These are phyloP conservation scores for Tetanocera ferruginea DNA, from an alignment of 2,888 invertebrate genomes.

Conservation along the genomic window DNA sequence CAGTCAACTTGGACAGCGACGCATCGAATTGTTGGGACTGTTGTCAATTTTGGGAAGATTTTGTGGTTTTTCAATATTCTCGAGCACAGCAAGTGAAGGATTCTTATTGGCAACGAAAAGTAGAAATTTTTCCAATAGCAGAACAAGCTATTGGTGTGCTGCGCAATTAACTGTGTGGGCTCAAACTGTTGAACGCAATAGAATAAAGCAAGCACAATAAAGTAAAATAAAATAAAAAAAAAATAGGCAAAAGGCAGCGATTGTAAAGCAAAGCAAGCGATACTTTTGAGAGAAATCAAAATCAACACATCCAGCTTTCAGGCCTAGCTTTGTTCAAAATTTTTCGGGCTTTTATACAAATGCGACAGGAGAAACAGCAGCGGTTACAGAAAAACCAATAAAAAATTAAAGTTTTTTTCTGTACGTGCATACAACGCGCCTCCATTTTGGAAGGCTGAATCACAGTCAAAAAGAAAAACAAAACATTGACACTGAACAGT, in stretches of 20 bases:
- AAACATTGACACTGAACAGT: background rate
- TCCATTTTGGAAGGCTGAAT: conserved; percentile 27
- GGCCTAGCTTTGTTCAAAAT: background rate
- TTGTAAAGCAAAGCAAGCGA: background rate
- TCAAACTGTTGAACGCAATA: conserved; percentile 22
- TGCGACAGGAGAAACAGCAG: background rate
- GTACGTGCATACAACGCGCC: background rate
- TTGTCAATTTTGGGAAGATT: conserved; percentile 1
- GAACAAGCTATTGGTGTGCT: background rate
- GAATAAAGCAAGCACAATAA: background rate
- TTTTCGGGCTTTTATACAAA: background rate
- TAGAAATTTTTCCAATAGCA: background rate
- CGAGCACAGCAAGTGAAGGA: background rate
- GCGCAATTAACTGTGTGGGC: conserved; percentile 3
- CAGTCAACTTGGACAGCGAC: background rate
- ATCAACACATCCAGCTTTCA: background rate
- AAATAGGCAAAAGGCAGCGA: background rate
- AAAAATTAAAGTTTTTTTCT: background rate
- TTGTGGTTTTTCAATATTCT: background rate
- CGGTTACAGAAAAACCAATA: background rate
- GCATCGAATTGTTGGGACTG: background rate
- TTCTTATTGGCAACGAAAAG: background rate
- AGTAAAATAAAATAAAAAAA: background rate
- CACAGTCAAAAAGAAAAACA: background rate
- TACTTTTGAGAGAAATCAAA: background rate